A percentile compares a stretch with the other conserved stretches of the same genome.
Evolutionary conservation across 2,797 vertebrate genomes (phyloP).

Genomic region (Synanceia verrucosa): DNA sequence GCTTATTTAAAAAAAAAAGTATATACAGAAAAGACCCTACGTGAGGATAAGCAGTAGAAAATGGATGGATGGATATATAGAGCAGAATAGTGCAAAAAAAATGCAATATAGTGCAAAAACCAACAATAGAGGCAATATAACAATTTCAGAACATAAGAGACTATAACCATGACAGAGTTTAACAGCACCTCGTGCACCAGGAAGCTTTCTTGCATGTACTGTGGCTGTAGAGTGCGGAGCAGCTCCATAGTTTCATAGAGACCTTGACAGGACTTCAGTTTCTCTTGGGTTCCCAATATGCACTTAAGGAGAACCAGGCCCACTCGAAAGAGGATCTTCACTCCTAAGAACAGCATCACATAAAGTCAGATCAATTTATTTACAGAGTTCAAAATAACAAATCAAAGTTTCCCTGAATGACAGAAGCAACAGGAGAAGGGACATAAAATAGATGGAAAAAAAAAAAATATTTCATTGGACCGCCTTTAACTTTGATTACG

Average conservation of each 20-base stretch:
- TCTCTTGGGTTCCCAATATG: slow-evolving; percentile 92
- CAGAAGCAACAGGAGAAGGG: no score
- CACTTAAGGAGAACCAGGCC: slow-evolving; percentile 94
- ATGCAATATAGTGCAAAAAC: no score
- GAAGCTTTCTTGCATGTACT: slow-evolving; percentile 92
- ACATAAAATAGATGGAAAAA: no score
- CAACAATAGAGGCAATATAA: no score
- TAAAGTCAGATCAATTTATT: background rate
- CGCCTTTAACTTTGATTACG: no score
- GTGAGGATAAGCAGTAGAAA: no score
- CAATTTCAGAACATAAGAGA: no score
- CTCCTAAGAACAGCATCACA: slow-evolving; percentile 80
- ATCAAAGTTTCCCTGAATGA: background rate
- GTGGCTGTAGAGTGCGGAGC: slow-evolving; percentile 87
- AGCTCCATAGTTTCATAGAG: slow-evolving; percentile 96
- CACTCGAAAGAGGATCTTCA: slow-evolving; percentile 96
- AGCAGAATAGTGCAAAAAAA: no score
- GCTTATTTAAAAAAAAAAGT: no score
- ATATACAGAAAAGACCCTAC: no score
- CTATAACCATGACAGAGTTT: background rate
- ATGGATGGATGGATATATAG: no score
- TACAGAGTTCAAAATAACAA: background rate
- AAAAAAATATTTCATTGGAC: no score
- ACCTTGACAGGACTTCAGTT: slow-evolving; percentile 91
- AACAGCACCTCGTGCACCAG: slow-evolving; percentile 90